Percentiles rank a stretch among this genome's conserved stretches.
These are phyloP conservation scores for Syncerus caffer DNA, from an alignment of 2,797 vertebrate species.

Conservation along the genomic window DNA sequence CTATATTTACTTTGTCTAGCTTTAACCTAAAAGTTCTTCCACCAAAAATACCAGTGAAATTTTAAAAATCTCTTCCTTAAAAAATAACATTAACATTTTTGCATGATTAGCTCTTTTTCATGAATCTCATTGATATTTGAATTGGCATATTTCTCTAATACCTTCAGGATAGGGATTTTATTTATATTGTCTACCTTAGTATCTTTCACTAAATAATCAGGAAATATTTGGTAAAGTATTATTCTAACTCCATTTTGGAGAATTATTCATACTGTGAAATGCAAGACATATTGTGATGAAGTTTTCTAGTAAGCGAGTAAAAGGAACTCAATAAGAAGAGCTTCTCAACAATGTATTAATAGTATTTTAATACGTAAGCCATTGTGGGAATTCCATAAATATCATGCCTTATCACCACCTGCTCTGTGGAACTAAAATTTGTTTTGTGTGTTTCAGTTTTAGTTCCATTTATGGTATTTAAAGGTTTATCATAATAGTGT, in stretches of 20 bases:
- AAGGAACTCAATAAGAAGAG: not conserved
- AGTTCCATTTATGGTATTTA: not conserved
- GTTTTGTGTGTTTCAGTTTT: not conserved
- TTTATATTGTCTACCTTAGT: not conserved
- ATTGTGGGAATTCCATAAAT: not conserved
- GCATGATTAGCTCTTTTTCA: not conserved
- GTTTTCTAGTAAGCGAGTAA: not conserved
- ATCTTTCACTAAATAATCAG: not conserved
- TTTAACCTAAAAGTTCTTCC: not conserved
- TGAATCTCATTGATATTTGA: not conserved
- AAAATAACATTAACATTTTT: not conserved
- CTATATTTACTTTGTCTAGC: not conserved
- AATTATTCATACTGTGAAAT: not conserved
- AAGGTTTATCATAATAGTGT: not conserved
- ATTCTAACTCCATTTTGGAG: not conserved
- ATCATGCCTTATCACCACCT: not conserved
- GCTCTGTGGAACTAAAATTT: not conserved
- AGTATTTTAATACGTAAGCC: not conserved
- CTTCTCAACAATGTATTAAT: not conserved
- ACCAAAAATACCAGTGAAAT: not conserved
- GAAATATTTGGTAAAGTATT: not conserved
- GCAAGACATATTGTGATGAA: not conserved
- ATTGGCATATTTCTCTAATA: not conserved
- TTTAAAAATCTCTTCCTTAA: not conserved
- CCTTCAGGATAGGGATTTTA: not conserved